phyloP scores from a whole-genome alignment of 2,113 vertebrate species.

The Triplophysa dalaica region DNA sequence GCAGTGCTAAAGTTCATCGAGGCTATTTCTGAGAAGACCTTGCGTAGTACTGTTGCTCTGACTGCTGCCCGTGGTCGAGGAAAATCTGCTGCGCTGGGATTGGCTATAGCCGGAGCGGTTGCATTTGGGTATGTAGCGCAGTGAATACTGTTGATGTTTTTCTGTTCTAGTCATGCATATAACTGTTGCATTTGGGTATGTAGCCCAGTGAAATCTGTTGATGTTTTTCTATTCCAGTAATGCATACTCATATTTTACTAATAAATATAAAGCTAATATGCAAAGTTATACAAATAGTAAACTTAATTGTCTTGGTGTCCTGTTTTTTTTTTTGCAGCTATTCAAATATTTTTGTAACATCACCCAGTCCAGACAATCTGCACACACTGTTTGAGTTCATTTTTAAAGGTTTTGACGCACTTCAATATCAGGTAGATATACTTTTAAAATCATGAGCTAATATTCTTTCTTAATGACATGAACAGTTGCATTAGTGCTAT shows the following conservation, averaged over 20 bases:
- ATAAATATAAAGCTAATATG: background rate
- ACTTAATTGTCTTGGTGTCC: background rate
- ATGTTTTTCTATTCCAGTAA: background rate
- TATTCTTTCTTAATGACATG: too few relatives aligned
- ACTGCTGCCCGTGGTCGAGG: slow-evolving; percentile 95
- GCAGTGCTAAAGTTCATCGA: slow-evolving; percentile 94
- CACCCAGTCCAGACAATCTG: slow-evolving; percentile 96
- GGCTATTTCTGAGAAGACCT: slow-evolving; percentile 94
- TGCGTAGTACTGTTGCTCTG: slow-evolving; percentile 89
- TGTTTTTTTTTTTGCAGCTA: slow-evolving; percentile 73
- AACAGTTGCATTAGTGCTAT: too few relatives aligned
- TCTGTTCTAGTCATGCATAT: too few relatives aligned
- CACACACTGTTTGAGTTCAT: slow-evolving; percentile 97
- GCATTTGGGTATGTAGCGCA: slow-evolving; percentile 86
- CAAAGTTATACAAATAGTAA: too few relatives aligned
- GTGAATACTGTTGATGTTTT: background rate
- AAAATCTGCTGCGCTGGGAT: slow-evolving; percentile 94
- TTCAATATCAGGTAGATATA: slow-evolving; percentile 83
- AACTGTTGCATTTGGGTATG: slow-evolving; percentile 96
- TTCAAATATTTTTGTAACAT: slow-evolving; percentile 97
- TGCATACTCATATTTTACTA: background rate
- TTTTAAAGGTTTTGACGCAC: slow-evolving; percentile 95
- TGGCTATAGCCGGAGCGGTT: slow-evolving; percentile 91
- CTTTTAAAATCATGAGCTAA: background rate
- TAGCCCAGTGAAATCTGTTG: background rate